phyloP scores from a whole-genome alignment of 2,113 vertebrate genomes.

The Cairina moschata region DNA sequence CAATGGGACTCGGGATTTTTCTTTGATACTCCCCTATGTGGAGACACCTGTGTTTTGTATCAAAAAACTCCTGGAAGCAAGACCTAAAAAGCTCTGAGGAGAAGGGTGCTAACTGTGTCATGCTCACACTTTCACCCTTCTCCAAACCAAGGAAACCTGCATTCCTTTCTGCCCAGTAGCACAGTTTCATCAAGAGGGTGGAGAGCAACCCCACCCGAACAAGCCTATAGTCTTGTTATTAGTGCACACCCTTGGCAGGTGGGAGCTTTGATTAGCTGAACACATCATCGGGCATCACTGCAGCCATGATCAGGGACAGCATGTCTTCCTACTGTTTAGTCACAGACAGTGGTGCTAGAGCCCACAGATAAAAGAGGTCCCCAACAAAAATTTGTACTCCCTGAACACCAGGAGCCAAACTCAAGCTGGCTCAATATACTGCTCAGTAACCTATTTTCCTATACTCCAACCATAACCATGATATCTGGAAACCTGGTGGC shows the following conservation, averaged over 20 bases:
- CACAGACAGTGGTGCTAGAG: not conserved
- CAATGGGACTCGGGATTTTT: fast-evolving
- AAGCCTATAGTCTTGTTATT: constrained; percentile 17
- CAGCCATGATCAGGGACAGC: not conserved
- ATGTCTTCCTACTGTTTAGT: not conserved
- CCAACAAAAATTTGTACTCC: not conserved
- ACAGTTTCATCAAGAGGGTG: constrained; percentile 59
- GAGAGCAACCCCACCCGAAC: constrained; percentile 36
- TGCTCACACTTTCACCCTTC: constrained; percentile 28
- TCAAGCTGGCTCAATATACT: not conserved
- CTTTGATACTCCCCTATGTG: not conserved
- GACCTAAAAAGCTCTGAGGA: not conserved
- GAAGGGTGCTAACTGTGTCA: not conserved
- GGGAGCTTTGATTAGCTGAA: not conserved
- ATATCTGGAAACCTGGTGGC: not conserved
- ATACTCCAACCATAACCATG: fast-evolving
- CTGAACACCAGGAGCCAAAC: not conserved
- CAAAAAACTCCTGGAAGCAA: not conserved
- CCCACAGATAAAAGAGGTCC: not conserved
- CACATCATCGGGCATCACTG: not conserved
- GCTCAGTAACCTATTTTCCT: not conserved
- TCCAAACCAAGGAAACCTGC: not conserved
- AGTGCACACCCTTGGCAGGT: not conserved
- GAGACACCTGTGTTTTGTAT: not conserved
- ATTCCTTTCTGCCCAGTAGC: constrained; percentile 27